Conservation (phyloP, 2,113 vertebrate species). For the Brachypodius melanocephalos region DNA sequence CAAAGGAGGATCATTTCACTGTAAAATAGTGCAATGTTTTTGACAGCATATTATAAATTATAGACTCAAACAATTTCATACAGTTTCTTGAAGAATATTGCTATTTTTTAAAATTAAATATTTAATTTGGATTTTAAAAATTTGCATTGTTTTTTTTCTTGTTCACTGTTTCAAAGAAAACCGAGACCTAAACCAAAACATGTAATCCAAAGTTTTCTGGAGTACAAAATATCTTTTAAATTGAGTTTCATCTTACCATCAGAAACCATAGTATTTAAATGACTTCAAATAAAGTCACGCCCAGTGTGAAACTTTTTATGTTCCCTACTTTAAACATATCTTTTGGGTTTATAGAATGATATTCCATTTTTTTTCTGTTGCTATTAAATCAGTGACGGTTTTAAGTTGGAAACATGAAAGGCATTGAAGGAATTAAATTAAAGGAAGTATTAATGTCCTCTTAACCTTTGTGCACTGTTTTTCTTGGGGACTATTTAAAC, state of each 20-base stretch:
- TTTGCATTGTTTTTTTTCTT: not conserved
- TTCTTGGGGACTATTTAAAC: not conserved
- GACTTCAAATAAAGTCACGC: not conserved
- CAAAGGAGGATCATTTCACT: not conserved
- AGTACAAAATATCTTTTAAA: not conserved
- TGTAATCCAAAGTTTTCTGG: not conserved
- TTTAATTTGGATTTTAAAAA: not conserved
- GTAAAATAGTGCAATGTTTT: not conserved
- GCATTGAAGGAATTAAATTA: not conserved
- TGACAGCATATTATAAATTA: not conserved
- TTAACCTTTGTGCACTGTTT: not conserved
- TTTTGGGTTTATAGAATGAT: not conserved
- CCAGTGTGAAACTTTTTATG: not conserved
- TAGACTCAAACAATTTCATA: not conserved
- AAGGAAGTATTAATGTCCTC: not conserved
- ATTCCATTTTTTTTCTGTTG: not conserved
- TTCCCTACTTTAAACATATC: not conserved
- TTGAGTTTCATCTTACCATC: not conserved
- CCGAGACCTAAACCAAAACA: not conserved
- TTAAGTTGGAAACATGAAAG: not conserved
- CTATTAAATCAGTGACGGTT: not conserved
- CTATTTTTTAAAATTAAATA: not conserved
- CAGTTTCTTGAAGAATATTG: not conserved
- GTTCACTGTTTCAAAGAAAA: not conserved
- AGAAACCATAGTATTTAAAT: not conserved